Conservation (phyloP, 2,797 vertebrate species). For the Anomalospiza imberbis region DNA sequence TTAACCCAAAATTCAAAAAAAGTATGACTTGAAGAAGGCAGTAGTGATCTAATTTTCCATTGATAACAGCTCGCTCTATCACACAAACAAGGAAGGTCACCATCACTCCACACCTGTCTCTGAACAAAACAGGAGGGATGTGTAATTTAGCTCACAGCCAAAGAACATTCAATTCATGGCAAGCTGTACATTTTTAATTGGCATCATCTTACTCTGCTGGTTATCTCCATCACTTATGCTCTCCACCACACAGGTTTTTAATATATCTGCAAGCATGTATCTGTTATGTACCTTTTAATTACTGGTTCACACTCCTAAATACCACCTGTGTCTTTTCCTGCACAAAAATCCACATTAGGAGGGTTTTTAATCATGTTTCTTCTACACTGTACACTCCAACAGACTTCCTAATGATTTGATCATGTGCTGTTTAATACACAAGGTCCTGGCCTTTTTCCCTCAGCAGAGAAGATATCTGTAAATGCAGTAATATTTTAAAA, state of each 20-base stretch:
- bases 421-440: not conserved
- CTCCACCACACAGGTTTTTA: not conserved
- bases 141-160: not conserved
- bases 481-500: not conserved
- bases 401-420: not conserved
- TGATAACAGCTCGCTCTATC: accelerated
- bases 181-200: not conserved
- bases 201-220: not conserved
- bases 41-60: not conserved
- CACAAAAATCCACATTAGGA: not conserved
- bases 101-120: not conserved
- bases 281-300: not conserved
- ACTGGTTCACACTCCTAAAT: not conserved
- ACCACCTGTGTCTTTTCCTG: not conserved
- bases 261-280: not conserved
- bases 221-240: not conserved
- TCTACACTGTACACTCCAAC: not conserved
- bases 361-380: not conserved
- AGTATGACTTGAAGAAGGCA: not conserved
- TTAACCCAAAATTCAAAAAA: not conserved
- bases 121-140: not conserved
- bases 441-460: not conserved
- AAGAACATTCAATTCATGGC: not conserved
- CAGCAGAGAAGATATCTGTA: not conserved
- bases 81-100: not conserved